Conservation (phyloP, 2,797 vertebrate genomes). For the Basileuterus tristriatus region DNA sequence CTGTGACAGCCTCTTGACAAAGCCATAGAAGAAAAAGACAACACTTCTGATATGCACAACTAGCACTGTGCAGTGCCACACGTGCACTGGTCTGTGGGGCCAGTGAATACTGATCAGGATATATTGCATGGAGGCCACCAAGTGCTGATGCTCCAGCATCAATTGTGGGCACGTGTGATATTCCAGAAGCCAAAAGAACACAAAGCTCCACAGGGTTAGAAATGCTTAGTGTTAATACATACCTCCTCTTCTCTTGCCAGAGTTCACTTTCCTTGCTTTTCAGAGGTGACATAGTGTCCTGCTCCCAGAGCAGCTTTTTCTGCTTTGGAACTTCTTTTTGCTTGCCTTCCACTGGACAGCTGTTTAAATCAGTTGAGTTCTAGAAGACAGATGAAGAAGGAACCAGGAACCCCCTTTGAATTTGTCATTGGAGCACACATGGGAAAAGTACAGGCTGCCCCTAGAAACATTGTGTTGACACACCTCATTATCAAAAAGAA, state of each 20-base stretch:
- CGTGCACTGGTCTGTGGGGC: fast-evolving
- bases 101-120: not conserved
- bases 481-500: not conserved
- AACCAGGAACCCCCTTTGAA: not conserved
- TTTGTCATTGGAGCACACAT: not conserved
- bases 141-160: not conserved
- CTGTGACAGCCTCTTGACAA: not conserved
- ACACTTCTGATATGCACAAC: not conserved
- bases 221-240: not conserved
- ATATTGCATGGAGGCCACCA: not conserved
- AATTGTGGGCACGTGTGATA: not conserved
- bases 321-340: constrained; percentile 59
- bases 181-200: not conserved
- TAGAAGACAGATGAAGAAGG: constrained; percentile 9
- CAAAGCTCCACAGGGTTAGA: not conserved
- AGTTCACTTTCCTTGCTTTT: constrained; percentile 39
- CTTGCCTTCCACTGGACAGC: constrained; percentile 69
- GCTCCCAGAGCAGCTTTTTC: constrained; percentile 58
- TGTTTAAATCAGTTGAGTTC: constrained; percentile 65
- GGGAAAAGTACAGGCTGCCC: not conserved
- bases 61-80: not conserved
- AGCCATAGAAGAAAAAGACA: not conserved
- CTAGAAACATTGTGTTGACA: not conserved
- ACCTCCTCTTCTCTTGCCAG: constrained; percentile 65
- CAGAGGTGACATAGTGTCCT: not conserved